Base-by-base conservation (phyloP, 2,888 invertebrate species). In the Parthenolecanium corni region DNA sequence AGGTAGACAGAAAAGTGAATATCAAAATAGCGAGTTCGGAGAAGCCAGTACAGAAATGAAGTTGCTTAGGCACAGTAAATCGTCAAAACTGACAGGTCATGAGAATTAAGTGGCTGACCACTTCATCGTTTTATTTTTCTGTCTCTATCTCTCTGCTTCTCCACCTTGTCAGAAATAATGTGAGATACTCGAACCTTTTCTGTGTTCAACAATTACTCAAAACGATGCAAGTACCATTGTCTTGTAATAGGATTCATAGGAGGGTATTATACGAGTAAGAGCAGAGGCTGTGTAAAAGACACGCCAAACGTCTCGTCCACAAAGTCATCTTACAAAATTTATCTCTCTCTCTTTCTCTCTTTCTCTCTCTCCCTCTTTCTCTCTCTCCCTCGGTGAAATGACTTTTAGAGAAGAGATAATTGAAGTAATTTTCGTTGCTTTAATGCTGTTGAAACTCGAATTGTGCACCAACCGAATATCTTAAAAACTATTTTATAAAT, bases 51-150 rank as follows among this genome's bases (percentile, higher is more conserved):
- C 40, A 56, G 21, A 42, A 56, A 42, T 42, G 40, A 24, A 31
- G 49, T 5, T 12, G 16, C 18, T 5, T 20, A 18, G n/a, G n/a
- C 56, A 24, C 57, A 24, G 57, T 57, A 47, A 57, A 57, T 57
- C 57, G 44, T 57, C 57, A 57, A 57, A 57, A 57, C 46, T 57
- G 57, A 57, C 57, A 42, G 57, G 57, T 57, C 57, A 57, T 57
- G 57, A 57, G 57, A 57, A 57, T 57, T 57, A 57, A 57, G 57
- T 57, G 57, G 57, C 57, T 57, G 57, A 57, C 44, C 47, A 57
- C 57, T 57, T 44, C 44, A 44, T 57, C 46, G 31, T 31, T 31
- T 31, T 31, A 6, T 31, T 31, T 31, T 31, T 31, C 31, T 31
- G 31, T 31, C 31, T 31, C 5, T 31, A 6, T 31, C 31, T 31